Percentiles rank a stretch among this genome's conserved stretches.
These are phyloP conservation scores for Schizaphis graminum DNA, from an alignment of 2,888 invertebrate species.

Conservation along the genomic window DNA sequence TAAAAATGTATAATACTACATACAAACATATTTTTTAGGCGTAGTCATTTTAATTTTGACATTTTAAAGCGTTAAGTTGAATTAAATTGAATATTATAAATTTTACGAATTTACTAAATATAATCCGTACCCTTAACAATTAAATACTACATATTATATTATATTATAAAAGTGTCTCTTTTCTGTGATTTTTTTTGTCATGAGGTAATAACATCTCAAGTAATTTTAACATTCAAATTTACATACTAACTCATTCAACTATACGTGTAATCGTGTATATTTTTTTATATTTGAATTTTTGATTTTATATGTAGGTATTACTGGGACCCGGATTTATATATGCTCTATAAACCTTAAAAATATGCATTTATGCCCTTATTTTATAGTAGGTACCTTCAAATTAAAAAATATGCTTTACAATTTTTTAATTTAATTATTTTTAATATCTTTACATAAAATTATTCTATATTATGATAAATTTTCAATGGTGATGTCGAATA, in stretches of 20 bases:
- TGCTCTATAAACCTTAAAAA: too few species aligned
- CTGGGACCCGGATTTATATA: too few species aligned
- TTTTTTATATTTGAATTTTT: not conserved
- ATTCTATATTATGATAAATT: too few species aligned
- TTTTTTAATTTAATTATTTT: too few species aligned
- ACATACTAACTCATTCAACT: not conserved
- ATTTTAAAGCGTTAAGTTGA: not conserved
- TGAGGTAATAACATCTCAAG: not conserved
- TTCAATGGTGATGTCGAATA: too few species aligned
- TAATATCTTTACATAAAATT: too few species aligned
- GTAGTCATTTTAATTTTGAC: not conserved
- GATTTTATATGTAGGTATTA: not conserved
- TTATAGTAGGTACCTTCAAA: too few species aligned
- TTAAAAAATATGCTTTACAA: too few species aligned
- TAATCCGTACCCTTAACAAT: not conserved
- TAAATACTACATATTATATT: not conserved
- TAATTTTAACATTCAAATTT: not conserved
- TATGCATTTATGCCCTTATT: too few species aligned
- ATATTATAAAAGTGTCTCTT: not conserved
- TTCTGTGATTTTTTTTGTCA: not conserved
- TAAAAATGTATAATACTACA: not conserved
- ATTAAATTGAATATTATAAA: not conserved
- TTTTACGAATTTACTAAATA: not conserved
- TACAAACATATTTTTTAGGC: not conserved
- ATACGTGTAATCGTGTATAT: not conserved